Conservation (phyloP, 2,888 invertebrate genomes). For the Catotricha subobsoleta region DNA sequence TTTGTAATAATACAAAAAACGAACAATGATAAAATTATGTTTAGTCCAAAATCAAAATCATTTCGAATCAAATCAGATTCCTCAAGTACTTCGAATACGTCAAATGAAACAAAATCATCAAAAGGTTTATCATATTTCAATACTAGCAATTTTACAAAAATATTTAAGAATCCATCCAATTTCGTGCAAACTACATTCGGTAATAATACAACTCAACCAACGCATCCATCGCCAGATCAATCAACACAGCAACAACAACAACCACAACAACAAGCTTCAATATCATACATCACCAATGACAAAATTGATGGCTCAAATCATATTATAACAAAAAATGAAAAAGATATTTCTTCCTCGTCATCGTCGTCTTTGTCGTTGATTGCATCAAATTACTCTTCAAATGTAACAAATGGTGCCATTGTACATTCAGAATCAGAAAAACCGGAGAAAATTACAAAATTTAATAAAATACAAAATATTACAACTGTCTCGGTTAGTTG, state of each 20-base stretch:
- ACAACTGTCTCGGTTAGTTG: too few species aligned
- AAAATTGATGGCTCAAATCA: too few species aligned
- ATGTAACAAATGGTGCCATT: too few species aligned
- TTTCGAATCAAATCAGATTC: not conserved
- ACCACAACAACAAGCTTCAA: not conserved
- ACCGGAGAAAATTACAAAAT: too few species aligned
- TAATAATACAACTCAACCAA: not conserved
- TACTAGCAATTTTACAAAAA: constrained; percentile 12
- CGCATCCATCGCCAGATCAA: not conserved
- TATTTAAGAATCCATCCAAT: constrained; percentile 13
- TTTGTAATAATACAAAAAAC: too few species aligned
- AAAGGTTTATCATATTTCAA: constrained; percentile 12
- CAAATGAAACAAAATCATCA: not conserved
- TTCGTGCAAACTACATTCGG: constrained; percentile 11
- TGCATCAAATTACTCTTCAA: too few species aligned
- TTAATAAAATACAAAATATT: too few species aligned
- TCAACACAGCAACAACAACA: not conserved
- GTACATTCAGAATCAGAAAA: too few species aligned
- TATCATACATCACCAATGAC: not conserved
- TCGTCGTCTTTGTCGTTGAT: too few species aligned
- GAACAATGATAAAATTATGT: not conserved
- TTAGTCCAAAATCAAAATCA: not conserved
- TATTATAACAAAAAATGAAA: too few species aligned
- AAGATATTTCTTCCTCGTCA: too few species aligned
- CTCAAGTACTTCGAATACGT: not conserved